Percentiles rank a stretch among this genome's conserved stretches.
phyloP scores from a whole-genome alignment of 1,140 invertebrate genomes.

The Drosophila persimilis region DNA sequence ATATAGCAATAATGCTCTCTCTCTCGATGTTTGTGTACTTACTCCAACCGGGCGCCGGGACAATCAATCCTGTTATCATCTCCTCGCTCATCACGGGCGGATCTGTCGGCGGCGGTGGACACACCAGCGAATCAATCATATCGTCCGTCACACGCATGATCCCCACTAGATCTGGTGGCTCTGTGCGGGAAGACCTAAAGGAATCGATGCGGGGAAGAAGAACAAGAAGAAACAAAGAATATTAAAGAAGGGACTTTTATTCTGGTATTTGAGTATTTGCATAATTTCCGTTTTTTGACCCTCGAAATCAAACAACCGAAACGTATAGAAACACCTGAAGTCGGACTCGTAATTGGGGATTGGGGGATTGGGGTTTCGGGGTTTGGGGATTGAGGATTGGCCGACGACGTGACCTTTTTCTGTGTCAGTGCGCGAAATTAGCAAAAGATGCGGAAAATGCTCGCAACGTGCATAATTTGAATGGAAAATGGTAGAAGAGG shows the following conservation, averaged over 20 bases:
- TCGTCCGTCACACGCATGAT: slow-evolving; percentile 93
- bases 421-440: slow-evolving; percentile 70
- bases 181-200: slow-evolving; percentile 92
- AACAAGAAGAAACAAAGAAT: background rate
- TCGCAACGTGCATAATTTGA: slow-evolving; percentile 71
- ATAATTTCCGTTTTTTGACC: slow-evolving; percentile 28
- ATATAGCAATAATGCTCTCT: background rate
- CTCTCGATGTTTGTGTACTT: slow-evolving; percentile 83
- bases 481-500: slow-evolving; percentile 25
- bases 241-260: slow-evolving; percentile 22
- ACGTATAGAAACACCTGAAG: slow-evolving; percentile 47
- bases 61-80: slow-evolving; percentile 97
- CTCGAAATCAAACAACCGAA: slow-evolving; percentile 34
- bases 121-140: slow-evolving; percentile 97
- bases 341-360: slow-evolving; percentile 14
- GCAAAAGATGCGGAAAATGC: slow-evolving; percentile 74
- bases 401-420: slow-evolving; percentile 65
- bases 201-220: background rate
- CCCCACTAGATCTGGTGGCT: slow-evolving; percentile 93
- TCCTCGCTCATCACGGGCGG: slow-evolving; percentile 96
- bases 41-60: slow-evolving; percentile 97
- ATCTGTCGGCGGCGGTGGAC: slow-evolving; percentile 96
- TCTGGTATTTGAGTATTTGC: slow-evolving; percentile 39
- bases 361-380: slow-evolving; percentile 1
- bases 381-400: slow-evolving; percentile 4